Evolutionary conservation across 2,113 vertebrate species (phyloP).

Genomic region (Siniperca knerii): DNA sequence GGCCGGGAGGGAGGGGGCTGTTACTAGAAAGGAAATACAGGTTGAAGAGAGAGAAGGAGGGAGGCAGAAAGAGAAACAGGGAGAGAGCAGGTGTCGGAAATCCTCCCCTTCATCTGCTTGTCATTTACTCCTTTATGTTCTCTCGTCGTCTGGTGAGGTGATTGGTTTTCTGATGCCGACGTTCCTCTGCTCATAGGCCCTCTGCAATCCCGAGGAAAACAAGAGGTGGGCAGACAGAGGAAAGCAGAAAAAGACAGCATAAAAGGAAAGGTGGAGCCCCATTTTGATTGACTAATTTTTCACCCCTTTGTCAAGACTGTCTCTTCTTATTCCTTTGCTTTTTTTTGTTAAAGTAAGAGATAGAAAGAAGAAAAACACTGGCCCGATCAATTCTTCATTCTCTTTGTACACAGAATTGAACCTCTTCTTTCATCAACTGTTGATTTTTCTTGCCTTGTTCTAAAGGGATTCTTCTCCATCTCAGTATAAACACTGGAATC

Average conservation of each 20-base stretch:
- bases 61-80: slow-evolving; percentile 47
- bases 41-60: slow-evolving; percentile 30
- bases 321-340: slow-evolving; percentile 13
- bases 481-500: slow-evolving; percentile 59
- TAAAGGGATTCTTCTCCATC: slow-evolving; percentile 71
- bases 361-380: slow-evolving; percentile 37
- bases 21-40: slow-evolving; percentile 67
- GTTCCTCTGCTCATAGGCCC: slow-evolving; percentile 57
- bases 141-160: slow-evolving; percentile 55
- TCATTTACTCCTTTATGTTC: slow-evolving; percentile 76
- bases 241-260: slow-evolving; percentile 39
- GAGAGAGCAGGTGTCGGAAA: slow-evolving; percentile 80
- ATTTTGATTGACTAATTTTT: slow-evolving; percentile 63
- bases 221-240: slow-evolving; percentile 42
- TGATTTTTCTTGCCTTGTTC: slow-evolving; percentile 45
- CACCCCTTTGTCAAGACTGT: slow-evolving; percentile 35
- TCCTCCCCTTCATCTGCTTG: slow-evolving; percentile 79
- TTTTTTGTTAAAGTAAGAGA: slow-evolving; percentile 39
- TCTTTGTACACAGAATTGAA: slow-evolving; percentile 57
- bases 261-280: slow-evolving; percentile 47
- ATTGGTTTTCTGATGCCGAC: slow-evolving; percentile 71
- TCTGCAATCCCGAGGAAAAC: slow-evolving; percentile 39
- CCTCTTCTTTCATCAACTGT: slow-evolving; percentile 44
- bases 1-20: slow-evolving; percentile 28
- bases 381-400: slow-evolving; percentile 42